These are phyloP conservation scores for Watsonalla cultraria DNA, from an alignment of 2,888 invertebrate species.

Conservation along the genomic window DNA sequence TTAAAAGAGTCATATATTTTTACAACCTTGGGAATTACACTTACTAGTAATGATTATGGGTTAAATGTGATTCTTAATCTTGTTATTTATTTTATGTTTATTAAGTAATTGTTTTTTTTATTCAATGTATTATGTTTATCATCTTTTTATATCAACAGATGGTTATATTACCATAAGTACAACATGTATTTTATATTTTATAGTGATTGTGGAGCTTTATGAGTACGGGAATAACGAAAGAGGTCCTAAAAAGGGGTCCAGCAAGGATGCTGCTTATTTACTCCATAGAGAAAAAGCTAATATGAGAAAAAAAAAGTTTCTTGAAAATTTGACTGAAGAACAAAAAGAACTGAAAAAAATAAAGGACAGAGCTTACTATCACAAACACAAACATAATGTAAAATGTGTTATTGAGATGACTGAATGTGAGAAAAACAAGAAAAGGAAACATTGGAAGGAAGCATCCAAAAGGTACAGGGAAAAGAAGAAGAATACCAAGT, in stretches of 20 bases:
- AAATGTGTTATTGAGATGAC: constrained; percentile 8
- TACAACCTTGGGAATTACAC: no score
- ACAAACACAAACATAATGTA: constrained; percentile 5
- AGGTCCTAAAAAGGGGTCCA: constrained; percentile 9
- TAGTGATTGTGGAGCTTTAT: not conserved
- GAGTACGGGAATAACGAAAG: constrained; percentile 3
- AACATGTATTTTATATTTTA: no score
- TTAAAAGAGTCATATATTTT: no score
- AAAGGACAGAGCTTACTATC: constrained; percentile 23
- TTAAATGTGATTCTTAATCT: no score
- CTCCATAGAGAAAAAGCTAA: constrained; percentile 20
- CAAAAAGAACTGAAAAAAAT: constrained; percentile 21
- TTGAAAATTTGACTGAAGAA: constrained; percentile 23
- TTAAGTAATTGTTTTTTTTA: no score
- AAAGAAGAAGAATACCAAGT: not conserved
- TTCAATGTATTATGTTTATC: no score
- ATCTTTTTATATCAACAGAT: no score
- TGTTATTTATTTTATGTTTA: no score
- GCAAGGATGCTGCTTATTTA: constrained; percentile 17
- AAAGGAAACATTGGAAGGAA: constrained; percentile 3
- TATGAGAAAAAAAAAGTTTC: constrained; percentile 23
- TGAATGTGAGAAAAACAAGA: constrained; percentile 7
- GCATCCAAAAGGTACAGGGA: not conserved
- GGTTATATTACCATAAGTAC: no score
- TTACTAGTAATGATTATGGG: no score